Evolutionary conservation across 2,113 vertebrate species (phyloP).

Genomic region (Alexandromys fortis): DNA sequence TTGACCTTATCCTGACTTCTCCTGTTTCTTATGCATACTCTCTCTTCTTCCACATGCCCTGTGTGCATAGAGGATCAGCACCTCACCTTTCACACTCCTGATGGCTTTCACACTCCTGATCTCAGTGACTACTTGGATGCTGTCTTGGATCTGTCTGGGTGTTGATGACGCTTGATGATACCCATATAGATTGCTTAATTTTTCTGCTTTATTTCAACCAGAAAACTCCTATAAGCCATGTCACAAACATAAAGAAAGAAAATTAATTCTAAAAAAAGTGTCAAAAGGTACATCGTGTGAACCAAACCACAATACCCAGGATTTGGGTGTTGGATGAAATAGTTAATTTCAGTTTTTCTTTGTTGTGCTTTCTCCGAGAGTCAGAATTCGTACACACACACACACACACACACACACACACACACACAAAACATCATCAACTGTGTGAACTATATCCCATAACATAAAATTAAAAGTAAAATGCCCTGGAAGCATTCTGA

Average conservation of each 20-base stretch:
- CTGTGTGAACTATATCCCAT: neutral
- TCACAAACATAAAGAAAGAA: neutral
- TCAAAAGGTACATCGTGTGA: neutral
- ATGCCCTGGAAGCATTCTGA: neutral
- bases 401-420: neutral
- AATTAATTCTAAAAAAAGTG: neutral
- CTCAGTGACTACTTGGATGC: neutral
- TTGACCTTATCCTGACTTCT: neutral
- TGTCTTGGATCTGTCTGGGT: too few species aligned
- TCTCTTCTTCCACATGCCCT: neutral
- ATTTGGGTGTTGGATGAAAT: neutral
- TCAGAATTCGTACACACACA: neutral
- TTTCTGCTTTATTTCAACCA: neutral
- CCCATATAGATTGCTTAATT: neutral
- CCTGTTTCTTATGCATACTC: neutral
- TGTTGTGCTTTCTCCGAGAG: neutral
- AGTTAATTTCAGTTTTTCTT: neutral
- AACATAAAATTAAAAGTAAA: neutral
- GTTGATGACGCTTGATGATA: neutral
- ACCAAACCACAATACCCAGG: too few species aligned
- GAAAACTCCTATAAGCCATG: neutral
- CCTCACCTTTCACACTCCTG: too few species aligned
- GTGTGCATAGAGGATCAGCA: too few species aligned
- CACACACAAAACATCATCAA: neutral
- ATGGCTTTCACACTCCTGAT: accelerated